Base-by-base conservation (phyloP, 2,113 vertebrate species). In the Sigmodon hispidus region DNA sequence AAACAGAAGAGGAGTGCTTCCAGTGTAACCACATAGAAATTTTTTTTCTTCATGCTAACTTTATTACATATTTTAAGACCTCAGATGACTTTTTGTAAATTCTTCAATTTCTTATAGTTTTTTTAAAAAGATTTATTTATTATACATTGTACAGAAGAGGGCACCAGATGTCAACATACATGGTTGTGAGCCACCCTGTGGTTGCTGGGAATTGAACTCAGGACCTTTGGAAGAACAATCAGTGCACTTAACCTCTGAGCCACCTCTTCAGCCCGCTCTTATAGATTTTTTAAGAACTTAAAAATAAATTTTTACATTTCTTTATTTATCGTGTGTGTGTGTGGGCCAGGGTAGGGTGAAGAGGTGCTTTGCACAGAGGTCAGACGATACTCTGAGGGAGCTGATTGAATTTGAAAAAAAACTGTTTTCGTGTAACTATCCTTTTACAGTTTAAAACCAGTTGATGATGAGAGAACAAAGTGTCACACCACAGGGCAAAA, bases 1-100 rank as follows among this genome's bases (percentile, higher is more conserved):
- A 93, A 17, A 43, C 17, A 15, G 45, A 89, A 85, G 48, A 24
- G 9, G 48, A 36, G 12, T 50, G 89, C 52, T 79, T 94, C 81
- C 50, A 40, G 94, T 69, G 36, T 92, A 29, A 40, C 75, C 50
- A 63, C 26, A 7, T 19, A 55, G 79, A 91, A 86, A 26, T 79
- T 75, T 95, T 93, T 21, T n/a, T 90, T 94, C 86, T 80, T 79
- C 45, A 90, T 81, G 43, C 70, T 88, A 76, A 85, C 45, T 40
- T 94, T 36, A 36, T 36, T 92, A 43, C 31, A 92, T 72, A 85
- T 88, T 86, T 91, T 81, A 91, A 76, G 70, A 22, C 36, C 52
- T 96, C 55, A 17, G 1, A 5, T 36, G 36, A 63, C 9, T 92
- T n/a, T 52, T 55, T 86, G 55, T 72, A 24, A 94, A 88, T 61